Evolutionary conservation across 2,113 vertebrate genomes (phyloP).

Genomic region (Pandion haliaetus): DNA sequence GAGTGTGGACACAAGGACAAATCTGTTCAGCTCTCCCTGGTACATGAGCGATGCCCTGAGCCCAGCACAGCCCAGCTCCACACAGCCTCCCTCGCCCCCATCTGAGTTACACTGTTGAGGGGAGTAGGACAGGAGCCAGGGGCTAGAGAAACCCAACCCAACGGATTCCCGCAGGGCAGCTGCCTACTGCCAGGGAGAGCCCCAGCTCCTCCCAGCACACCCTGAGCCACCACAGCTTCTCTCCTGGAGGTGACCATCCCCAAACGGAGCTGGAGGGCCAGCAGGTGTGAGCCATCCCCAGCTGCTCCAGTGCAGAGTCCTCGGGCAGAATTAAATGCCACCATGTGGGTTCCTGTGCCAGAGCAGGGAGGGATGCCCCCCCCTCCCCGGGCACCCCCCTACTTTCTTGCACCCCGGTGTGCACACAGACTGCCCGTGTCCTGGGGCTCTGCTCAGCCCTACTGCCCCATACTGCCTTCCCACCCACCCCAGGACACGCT

Average conservation of each 20-base stretch:
- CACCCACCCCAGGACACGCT: background rate
- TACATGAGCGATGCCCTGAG: rapidly evolving
- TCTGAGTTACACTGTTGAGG: background rate
- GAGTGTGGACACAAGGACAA: background rate
- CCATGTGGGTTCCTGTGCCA: background rate
- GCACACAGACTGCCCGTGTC: background rate
- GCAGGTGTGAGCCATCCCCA: rapidly evolving
- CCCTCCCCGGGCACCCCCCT: too few species aligned
- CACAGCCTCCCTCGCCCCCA: background rate
- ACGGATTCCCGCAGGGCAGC: background rate
- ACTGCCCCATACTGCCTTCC: background rate
- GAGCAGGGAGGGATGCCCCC: background rate
- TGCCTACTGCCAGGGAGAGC: background rate
- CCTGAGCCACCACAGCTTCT: background rate
- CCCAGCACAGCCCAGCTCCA: rapidly evolving
- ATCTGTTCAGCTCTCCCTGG: background rate
- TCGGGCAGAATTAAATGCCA: background rate
- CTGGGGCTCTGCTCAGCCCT: background rate
- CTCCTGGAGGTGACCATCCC: background rate
- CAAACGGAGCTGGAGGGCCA: background rate
- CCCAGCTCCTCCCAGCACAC: background rate
- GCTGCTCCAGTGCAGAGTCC: background rate
- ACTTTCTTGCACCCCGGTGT: background rate
- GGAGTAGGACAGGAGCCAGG: background rate
- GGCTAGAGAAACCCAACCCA: background rate